Percentiles rank a stretch among this genome's conserved stretches.
phyloP scores from a whole-genome alignment of 2,113 vertebrate genomes.

The Gallinago paraguaiae region DNA sequence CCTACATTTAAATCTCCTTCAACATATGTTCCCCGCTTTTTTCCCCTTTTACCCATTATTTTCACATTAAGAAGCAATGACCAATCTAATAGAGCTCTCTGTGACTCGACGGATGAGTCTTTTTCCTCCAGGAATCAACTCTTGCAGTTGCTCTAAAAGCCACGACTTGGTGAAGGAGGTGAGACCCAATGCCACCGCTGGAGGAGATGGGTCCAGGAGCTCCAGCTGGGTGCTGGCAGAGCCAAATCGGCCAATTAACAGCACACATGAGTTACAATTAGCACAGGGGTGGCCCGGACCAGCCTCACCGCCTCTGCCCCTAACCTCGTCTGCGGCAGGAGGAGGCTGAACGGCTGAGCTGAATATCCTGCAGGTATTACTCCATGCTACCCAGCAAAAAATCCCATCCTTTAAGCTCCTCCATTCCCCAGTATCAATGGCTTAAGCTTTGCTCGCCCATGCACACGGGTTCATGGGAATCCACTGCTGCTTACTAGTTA shows the following conservation, averaged over 20 bases:
- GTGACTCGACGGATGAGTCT: not conserved
- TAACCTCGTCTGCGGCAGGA: not conserved
- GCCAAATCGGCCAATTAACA: not conserved
- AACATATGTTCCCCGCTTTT: not conserved
- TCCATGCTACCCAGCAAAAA: not conserved
- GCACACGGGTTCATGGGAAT: not conserved
- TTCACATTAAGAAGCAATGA: not conserved
- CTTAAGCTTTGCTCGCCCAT: not conserved
- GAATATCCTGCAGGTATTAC: not conserved
- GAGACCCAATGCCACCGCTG: not conserved
- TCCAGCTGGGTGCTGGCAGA: not conserved
- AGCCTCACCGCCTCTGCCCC: not conserved
- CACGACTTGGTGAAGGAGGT: not conserved
- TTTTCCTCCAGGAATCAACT: not conserved
- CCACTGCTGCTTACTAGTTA: conserved; percentile 4
- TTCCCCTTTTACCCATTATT: not conserved
- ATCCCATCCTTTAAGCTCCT: not conserved
- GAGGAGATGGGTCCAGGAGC: not conserved
- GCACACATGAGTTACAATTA: not conserved
- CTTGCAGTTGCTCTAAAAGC: not conserved
- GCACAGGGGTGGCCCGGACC: not conserved
- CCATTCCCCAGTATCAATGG: not conserved
- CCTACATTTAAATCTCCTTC: not conserved
- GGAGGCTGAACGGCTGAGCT: not conserved
- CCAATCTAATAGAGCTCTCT: not conserved